Evolutionary conservation across 2,888 invertebrate species (phyloP).

Genomic region (Thalpophila matura): DNA sequence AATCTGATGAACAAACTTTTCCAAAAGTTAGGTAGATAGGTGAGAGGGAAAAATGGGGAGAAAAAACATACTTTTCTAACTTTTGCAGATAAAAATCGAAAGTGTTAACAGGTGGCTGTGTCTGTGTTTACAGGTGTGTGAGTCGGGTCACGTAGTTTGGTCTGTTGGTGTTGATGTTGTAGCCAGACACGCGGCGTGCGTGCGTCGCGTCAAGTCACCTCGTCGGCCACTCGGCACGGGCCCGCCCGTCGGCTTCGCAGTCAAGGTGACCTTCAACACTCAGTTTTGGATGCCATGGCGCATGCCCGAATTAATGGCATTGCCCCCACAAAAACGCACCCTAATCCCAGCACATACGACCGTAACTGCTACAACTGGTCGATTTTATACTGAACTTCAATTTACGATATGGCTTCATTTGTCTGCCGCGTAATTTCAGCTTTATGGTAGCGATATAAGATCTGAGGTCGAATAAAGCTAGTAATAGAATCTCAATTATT

Average conservation of each 20-base stretch:
- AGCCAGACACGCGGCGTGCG: slow-evolving; percentile 9
- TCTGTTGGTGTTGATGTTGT: background rate
- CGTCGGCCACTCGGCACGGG: slow-evolving; percentile 19
- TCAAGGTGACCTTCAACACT: slow-evolving; percentile 87
- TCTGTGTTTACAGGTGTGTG: slow-evolving; percentile 48
- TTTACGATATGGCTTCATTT: slow-evolving; percentile 44
- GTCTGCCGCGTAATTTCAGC: slow-evolving; percentile 18
- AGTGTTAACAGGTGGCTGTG: too few species aligned
- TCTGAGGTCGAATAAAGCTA: slow-evolving; percentile 34
- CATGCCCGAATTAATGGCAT: slow-evolving; percentile 77
- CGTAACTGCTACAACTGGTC: slow-evolving; percentile 44
- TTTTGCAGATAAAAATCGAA: background rate
- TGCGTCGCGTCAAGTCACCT: slow-evolving; percentile 34
- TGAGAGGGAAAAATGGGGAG: too few species aligned
- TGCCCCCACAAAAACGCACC: slow-evolving; percentile 66
- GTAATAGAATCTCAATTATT: slow-evolving; percentile 40
- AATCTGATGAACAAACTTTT: too few species aligned
- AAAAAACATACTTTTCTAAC: background rate
- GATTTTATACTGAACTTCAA: slow-evolving; percentile 71
- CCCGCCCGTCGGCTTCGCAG: slow-evolving; percentile 53
- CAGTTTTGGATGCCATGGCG: slow-evolving; percentile 81
- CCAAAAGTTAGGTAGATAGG: too few species aligned
- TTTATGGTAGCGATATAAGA: slow-evolving; percentile 25
- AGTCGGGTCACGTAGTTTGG: slow-evolving; percentile 58
- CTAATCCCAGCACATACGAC: slow-evolving; percentile 61